Evolutionary conservation across 2,888 invertebrate genomes (phyloP).

Genomic region (Stramonita haemastoma): DNA sequence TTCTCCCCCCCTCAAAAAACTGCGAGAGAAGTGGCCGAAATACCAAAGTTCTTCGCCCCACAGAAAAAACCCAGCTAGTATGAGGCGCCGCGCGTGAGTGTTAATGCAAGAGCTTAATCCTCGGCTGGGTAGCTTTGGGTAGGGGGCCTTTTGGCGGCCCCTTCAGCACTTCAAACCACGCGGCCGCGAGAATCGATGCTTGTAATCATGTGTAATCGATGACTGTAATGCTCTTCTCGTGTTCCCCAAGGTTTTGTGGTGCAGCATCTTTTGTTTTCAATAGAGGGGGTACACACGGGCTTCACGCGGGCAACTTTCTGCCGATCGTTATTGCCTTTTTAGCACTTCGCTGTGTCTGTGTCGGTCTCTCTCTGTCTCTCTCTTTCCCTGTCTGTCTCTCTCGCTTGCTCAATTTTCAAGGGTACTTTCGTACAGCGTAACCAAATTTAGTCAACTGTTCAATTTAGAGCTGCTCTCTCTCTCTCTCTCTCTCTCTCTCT

Average conservation of each 20-base stretch:
- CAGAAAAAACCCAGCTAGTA: too few relatives aligned
- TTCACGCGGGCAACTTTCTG: background rate
- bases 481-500: too few relatives aligned
- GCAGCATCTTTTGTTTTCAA: background rate
- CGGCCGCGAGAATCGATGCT: background rate
- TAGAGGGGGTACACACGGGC: background rate
- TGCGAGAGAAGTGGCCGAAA: too few relatives aligned
- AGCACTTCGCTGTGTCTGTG: background rate
- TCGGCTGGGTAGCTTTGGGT: background rate
- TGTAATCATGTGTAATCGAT: conserved; percentile 10
- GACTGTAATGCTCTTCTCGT: conserved; percentile 12
- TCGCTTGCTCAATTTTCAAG: too few relatives aligned
- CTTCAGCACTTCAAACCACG: background rate
- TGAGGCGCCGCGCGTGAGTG: background rate
- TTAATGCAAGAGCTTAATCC: conserved; percentile 12
- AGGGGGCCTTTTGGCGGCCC: background rate
- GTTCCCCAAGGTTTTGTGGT: background rate
- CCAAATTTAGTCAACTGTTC: too few relatives aligned
- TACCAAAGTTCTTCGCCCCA: too few relatives aligned
- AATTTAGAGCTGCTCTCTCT: too few relatives aligned
- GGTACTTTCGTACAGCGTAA: too few relatives aligned
- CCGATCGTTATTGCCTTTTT: conserved; percentile 14
- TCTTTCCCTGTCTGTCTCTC: background rate
- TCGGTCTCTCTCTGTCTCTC: conserved; percentile 28
- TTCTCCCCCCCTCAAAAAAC: too few relatives aligned